Evolutionary conservation across 1,140 invertebrate genomes (phyloP), one percentile per base, ranked within the genome.

Genomic region (Tribolium madens): DNA sequence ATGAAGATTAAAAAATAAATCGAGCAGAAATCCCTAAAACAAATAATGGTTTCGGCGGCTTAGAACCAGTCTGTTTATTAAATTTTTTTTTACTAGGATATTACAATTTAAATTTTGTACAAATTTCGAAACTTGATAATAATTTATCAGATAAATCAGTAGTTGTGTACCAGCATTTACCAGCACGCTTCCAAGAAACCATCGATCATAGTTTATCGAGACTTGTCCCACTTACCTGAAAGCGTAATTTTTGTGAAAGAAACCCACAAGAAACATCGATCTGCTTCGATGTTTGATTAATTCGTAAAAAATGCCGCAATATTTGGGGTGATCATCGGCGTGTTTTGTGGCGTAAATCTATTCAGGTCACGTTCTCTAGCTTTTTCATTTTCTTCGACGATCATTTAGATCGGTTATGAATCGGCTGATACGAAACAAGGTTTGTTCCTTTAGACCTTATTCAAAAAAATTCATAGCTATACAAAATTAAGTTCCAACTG

Each of bases 401-500:
- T 31, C 57, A 64, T 64, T 64, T 64, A 64, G 57, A 64, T 64
- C 57, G 6, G 57, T 64, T 64, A 64, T 64, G 26, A 64, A 33
- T 13, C 26, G 26, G 21, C 12, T 7, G 53, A 60, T 64, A 64
- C 12, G 18, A 60, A 64, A 64, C 26, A 7, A 64, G 7, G 57
- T 64, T 64, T 64, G 57, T 33, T 64, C 57, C 26, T 2, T 21
- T 18, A 10, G 52, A 18, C 52, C 7, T 15, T n/a, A n/a, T n/a
- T 52, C 9, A 47, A 15, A 52, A 52, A 52, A 52, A 52, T 52
- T 13, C 17, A 52, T 52, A 12, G 12, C n/a, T 13, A 52, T 52
- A 52, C 13, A 15, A 52, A 52, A 52, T 52, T 52, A 52, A 52
- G 12, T 52, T 52, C 50, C 50, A 52, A 15, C 12, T 15, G 14